Conservation (phyloP, 2,797 vertebrate species). For the Hydrocynus forskahlii region DNA sequence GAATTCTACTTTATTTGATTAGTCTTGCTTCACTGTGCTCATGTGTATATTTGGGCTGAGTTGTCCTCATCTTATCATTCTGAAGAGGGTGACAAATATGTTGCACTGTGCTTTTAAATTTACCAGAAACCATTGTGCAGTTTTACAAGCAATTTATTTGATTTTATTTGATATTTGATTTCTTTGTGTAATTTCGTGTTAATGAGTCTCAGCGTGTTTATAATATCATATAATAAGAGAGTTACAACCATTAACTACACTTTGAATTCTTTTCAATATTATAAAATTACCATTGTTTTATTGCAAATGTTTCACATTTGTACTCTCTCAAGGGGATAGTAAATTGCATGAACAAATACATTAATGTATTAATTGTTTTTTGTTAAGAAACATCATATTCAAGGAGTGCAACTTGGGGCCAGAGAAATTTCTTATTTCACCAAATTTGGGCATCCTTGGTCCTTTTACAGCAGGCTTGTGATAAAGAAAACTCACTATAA, state of each 20-base stretch:
- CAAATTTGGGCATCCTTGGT: too few species aligned
- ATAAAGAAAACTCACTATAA: too few species aligned
- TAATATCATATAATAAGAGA: neutral
- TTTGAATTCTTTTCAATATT: neutral
- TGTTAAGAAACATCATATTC: too few species aligned
- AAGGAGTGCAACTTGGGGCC: too few species aligned
- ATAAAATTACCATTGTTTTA: neutral
- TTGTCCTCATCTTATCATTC: constrained; percentile 21
- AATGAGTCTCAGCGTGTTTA: neutral
- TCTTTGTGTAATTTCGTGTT: neutral
- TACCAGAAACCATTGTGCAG: too few species aligned
- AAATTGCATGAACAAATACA: too few species aligned
- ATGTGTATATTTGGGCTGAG: constrained; percentile 29
- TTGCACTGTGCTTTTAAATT: neutral
- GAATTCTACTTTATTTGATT: constrained; percentile 60
- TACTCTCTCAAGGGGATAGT: too few species aligned
- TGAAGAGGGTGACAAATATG: constrained; percentile 14
- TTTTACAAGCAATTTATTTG: neutral
- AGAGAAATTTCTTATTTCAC: too few species aligned
- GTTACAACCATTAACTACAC: neutral
- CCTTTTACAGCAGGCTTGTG: too few species aligned
- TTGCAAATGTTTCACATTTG: neutral
- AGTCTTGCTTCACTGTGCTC: constrained; percentile 50
- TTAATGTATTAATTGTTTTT: too few species aligned
- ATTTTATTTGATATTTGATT: neutral